Evolutionary conservation across 2,797 vertebrate species (phyloP).

Genomic region (Tangara arthus): DNA sequence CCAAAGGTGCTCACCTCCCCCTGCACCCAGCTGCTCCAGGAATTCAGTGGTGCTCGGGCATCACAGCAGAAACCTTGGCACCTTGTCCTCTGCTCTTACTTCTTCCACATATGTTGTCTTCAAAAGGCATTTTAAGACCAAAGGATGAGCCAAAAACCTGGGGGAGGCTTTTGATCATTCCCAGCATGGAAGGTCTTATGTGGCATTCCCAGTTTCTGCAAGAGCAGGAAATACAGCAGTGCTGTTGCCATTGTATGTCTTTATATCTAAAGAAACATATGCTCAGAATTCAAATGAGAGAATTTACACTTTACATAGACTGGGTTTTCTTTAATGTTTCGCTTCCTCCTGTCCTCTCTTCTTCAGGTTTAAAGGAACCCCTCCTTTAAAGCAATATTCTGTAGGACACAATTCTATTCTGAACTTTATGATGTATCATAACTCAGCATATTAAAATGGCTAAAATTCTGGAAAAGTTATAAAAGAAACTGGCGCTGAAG

Average conservation of each 20-base stretch:
- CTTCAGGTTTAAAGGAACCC: background rate
- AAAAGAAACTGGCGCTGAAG: background rate
- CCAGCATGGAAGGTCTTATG: constrained; percentile 33
- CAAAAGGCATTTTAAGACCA: constrained; percentile 49
- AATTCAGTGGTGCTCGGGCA: background rate
- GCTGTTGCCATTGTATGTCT: background rate
- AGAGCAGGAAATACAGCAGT: background rate
- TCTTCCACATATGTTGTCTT: constrained; percentile 51
- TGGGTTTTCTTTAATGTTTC: background rate
- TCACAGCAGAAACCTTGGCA: constrained; percentile 35
- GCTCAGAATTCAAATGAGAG: background rate
- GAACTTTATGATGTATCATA: background rate
- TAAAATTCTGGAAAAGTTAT: constrained; percentile 5
- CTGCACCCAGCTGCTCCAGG: constrained; percentile 15
- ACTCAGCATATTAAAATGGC: background rate
- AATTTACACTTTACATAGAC: background rate
- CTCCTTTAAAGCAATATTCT: background rate
- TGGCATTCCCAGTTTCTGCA: constrained; percentile 12
- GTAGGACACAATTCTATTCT: background rate
- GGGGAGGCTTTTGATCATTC: constrained; percentile 54
- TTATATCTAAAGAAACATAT: background rate
- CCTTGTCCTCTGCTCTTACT: constrained; percentile 16
- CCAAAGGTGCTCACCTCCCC: constrained; percentile 12
- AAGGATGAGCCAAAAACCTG: constrained; percentile 60
- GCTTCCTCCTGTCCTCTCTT: background rate